Conservation (phyloP, 2,888 invertebrate species). For the Noctua pronuba region DNA sequence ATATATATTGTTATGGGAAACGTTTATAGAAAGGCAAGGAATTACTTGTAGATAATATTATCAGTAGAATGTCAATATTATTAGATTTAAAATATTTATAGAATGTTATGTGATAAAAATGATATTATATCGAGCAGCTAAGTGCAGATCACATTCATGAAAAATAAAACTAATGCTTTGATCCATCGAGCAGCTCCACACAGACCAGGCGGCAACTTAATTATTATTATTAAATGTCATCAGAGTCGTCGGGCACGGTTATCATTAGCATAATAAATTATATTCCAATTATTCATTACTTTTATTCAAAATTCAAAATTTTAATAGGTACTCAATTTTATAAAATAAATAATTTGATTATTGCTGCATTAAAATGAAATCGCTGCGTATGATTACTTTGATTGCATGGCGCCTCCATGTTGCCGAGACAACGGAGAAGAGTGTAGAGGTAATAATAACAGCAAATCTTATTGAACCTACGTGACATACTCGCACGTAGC, state of each 20-base stretch:
- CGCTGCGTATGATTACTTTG: slow-evolving; percentile 38
- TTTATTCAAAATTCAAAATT: background rate
- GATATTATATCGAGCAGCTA: slow-evolving; percentile 13
- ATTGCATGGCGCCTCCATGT: slow-evolving; percentile 40
- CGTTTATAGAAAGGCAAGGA: background rate
- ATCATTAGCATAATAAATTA: slow-evolving; percentile 25
- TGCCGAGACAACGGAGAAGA: slow-evolving; percentile 11
- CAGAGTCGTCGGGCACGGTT: slow-evolving; percentile 53
- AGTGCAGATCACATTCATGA: slow-evolving; percentile 29
- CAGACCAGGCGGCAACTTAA: slow-evolving; percentile 31
- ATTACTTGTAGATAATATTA: background rate
- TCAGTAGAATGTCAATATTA: slow-evolving; percentile 2
- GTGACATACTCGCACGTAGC: slow-evolving; percentile 26
- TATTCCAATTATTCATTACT: slow-evolving; percentile 2
- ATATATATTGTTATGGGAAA: slow-evolving; percentile 2
- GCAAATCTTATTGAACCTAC: slow-evolving; percentile 32
- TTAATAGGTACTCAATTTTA: slow-evolving; percentile 27
- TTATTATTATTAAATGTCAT: slow-evolving; percentile 25
- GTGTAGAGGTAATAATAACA: slow-evolving; percentile 36
- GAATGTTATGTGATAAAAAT: slow-evolving; percentile 14
- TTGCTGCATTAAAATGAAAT: slow-evolving; percentile 36
- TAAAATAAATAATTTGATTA: slow-evolving; percentile 31
- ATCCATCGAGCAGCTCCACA: slow-evolving; percentile 23
- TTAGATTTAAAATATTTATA: background rate
- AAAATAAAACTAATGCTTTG: slow-evolving; percentile 18